Conservation (phyloP, 2,797 vertebrate species). For the Gadopsis marmoratus region DNA sequence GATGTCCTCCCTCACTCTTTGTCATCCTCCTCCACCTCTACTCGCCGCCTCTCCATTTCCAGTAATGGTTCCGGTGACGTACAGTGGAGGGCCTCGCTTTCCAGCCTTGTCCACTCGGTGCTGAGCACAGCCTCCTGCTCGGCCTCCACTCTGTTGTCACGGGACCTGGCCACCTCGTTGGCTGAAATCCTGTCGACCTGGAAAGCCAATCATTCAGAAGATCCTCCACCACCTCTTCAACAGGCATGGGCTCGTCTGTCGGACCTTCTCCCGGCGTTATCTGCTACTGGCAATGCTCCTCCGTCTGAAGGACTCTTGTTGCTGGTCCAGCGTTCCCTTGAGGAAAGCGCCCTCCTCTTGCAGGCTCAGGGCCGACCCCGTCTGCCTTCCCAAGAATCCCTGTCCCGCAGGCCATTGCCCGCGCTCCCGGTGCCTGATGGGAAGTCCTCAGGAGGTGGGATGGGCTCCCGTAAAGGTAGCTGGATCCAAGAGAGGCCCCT, state of each 20-base stretch:
- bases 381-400: conserved; percentile 91
- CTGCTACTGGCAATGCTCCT: conserved; percentile 73
- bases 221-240: conserved; percentile 81
- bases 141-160: conserved; percentile 69
- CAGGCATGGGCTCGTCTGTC: conserved; percentile 84
- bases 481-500: conserved; percentile 95
- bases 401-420: conserved; percentile 91
- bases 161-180: conserved; percentile 83
- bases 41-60: conserved; percentile 84
- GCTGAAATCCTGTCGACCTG: conserved; percentile 86
- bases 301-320: conserved; percentile 81
- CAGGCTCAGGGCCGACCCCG: conserved; percentile 88
- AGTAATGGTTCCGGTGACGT: conserved; percentile 85
- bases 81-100: conserved; percentile 83
- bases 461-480: conserved; percentile 91
- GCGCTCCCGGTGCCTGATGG: conserved; percentile 88
- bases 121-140: conserved; percentile 69
- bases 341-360: conserved; percentile 82
- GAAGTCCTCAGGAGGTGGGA: conserved; percentile 80
- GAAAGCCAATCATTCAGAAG: conserved; percentile 82
- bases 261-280: conserved; percentile 83
- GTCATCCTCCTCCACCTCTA: conserved; percentile 79
- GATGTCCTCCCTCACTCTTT: conserved; percentile 79
- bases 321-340: conserved; percentile 84
- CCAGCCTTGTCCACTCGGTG: conserved; percentile 79